phyloP scores from a whole-genome alignment of 1,140 invertebrate genomes.

The Lutraria rhynchaena region DNA sequence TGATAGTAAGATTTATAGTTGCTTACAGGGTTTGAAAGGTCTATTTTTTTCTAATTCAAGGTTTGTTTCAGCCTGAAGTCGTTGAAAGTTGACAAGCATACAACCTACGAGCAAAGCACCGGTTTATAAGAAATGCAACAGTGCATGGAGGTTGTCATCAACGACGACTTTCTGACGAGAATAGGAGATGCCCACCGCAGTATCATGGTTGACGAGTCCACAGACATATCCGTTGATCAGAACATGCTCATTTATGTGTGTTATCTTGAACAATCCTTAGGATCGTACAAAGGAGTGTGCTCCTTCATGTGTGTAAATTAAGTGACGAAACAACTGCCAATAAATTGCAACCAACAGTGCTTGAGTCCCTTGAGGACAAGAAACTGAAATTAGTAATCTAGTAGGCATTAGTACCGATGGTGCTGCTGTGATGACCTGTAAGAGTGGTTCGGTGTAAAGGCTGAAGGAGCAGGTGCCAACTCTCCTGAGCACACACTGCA shows the following conservation, averaged over 20 bases:
- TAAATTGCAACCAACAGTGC: neutral
- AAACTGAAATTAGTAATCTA: constrained; percentile 7
- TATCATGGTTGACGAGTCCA: constrained; percentile 46
- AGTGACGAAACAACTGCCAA: constrained; percentile 2
- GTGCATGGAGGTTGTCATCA: neutral
- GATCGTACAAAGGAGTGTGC: constrained; percentile 9
- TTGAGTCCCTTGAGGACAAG: neutral
- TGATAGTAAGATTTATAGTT: too few species aligned
- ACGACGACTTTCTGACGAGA: constrained; percentile 1
- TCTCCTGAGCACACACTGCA: constrained; percentile 13
- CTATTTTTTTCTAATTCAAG: neutral
- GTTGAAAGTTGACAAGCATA: constrained; percentile 15
- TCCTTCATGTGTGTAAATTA: constrained; percentile 36
- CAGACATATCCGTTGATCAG: constrained; percentile 46
- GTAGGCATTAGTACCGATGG: constrained; percentile 25
- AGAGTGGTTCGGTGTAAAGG: neutral
- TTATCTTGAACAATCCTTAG: neutral
- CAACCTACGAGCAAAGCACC: neutral
- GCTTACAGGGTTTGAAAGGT: too few species aligned
- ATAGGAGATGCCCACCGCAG: constrained; percentile 4
- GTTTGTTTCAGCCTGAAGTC: constrained; percentile 6
- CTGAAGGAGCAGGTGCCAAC: neutral
- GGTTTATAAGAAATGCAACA: constrained; percentile 11
- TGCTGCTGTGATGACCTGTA: constrained; percentile 21
- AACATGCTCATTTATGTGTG: constrained; percentile 43